Conservation (phyloP, 2,888 invertebrate genomes). For the Eurois occulta region DNA sequence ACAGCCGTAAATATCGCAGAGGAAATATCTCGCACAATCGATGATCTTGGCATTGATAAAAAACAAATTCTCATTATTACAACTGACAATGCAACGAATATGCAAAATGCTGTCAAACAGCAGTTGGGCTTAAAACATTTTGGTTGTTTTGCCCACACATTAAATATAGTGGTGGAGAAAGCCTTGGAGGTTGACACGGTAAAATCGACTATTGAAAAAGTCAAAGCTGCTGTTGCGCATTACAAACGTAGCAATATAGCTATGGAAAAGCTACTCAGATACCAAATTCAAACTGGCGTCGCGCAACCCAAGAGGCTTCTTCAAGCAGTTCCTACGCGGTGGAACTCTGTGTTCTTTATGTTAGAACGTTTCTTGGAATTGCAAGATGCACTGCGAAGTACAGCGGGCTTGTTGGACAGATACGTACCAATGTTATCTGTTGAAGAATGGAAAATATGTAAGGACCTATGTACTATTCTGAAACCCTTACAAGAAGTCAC, state of each 20-base stretch:
- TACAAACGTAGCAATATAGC: conserved; percentile 27
- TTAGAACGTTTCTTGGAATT: conserved; percentile 34
- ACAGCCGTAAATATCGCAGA: conserved; percentile 14
- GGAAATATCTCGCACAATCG: conserved; percentile 9
- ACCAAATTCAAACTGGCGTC: conserved; percentile 25
- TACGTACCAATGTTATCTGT: conserved; percentile 27
- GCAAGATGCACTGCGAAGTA: conserved; percentile 32
- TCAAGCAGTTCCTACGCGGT: conserved; percentile 44
- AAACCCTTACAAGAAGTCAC: conserved; percentile 24
- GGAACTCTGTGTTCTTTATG: conserved; percentile 39
- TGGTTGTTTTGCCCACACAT: conserved; percentile 17
- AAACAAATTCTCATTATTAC: conserved; percentile 10
- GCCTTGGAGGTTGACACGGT: conserved; percentile 21
- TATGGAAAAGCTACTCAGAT: conserved; percentile 25
- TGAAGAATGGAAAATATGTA: conserved; percentile 37
- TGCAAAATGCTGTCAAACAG: conserved; percentile 49
- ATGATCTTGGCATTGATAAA: conserved; percentile 10
- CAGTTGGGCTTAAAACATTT: conserved; percentile 17
- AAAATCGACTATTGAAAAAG: conserved; percentile 24
- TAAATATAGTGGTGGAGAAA: conserved; percentile 33
- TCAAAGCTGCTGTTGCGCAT: conserved; percentile 23
- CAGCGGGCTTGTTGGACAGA: conserved; percentile 42
- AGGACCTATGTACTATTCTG: conserved; percentile 19
- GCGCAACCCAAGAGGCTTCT: conserved; percentile 25
- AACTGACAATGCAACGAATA: conserved; percentile 11